These are phyloP conservation scores for Ganaspis sp. DNA, from an alignment of 1,140 invertebrate species.

Conservation along the genomic window DNA sequence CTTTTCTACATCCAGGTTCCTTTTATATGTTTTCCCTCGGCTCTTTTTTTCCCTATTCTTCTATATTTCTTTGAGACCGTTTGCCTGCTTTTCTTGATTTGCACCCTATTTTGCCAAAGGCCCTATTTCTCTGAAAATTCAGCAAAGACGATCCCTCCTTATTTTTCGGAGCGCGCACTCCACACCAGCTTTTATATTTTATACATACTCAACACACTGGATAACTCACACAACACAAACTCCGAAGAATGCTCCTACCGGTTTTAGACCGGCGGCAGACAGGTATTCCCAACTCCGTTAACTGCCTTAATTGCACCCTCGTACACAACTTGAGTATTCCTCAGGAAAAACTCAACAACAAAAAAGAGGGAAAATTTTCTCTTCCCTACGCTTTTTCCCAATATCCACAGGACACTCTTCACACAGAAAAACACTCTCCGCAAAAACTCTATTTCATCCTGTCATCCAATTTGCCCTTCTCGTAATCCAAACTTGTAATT, in stretches of 20 bases:
- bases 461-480: no score
- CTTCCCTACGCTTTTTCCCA: background rate
- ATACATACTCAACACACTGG: slow-evolving; percentile 16
- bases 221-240: slow-evolving; percentile 2
- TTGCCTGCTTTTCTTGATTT: background rate
- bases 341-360: background rate
- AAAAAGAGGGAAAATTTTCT: background rate
- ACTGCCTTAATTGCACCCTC: slow-evolving; percentile 57
- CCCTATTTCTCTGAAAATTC: slow-evolving; percentile 8
- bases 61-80: background rate
- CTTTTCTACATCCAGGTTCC: background rate
- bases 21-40: background rate
- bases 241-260: slow-evolving; percentile 31
- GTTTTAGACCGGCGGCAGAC: slow-evolving; percentile 46
- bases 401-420: background rate
- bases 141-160: slow-evolving; percentile 21
- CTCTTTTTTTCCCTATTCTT: background rate
- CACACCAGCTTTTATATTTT: slow-evolving; percentile 5
- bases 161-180: slow-evolving; percentile 29
- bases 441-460: no score
- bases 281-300: slow-evolving; percentile 65
- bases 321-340: slow-evolving; percentile 23
- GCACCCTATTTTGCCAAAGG: slow-evolving; percentile 36
- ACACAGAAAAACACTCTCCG: background rate
- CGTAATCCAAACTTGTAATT: no score